phyloP scores from a whole-genome alignment of 2,888 invertebrate species.

The Pedicia rivosa region DNA sequence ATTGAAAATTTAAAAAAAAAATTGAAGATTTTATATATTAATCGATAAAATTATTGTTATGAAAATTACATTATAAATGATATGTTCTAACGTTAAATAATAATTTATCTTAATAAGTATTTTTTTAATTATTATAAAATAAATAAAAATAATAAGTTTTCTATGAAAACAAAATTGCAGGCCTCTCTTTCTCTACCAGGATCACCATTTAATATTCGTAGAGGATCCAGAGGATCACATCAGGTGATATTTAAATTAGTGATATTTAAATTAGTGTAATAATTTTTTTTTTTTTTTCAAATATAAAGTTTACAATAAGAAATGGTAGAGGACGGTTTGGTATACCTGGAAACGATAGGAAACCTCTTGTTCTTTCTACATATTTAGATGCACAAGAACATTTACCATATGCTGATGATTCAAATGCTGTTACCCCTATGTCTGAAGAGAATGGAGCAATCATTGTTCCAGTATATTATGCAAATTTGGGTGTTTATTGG shows the following conservation, averaged over 20 bases:
- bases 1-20: no score
- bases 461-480: slow-evolving; percentile 80
- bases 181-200: slow-evolving; percentile 93
- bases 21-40: no score
- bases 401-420: slow-evolving; percentile 93
- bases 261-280: not conserved
- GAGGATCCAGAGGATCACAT: slow-evolving; percentile 82
- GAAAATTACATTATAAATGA: no score
- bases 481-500: slow-evolving; percentile 43
- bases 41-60: no score
- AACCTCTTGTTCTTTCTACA: slow-evolving; percentile 84
- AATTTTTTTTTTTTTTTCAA: not conserved
- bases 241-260: slow-evolving; percentile 29
- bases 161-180: no score
- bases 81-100: no score
- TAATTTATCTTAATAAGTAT: no score
- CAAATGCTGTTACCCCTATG: slow-evolving; percentile 94
- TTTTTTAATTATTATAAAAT: no score
- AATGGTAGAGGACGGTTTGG: slow-evolving; percentile 64
- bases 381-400: slow-evolving; percentile 90
- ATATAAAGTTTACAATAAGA: slow-evolving; percentile 60
- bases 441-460: slow-evolving; percentile 95
- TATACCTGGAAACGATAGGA: slow-evolving; percentile 74
- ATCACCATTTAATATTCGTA: slow-evolving; percentile 86
- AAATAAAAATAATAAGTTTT: no score